Percentiles rank a stretch among this genome's conserved stretches.
Evolutionary conservation across 2,888 invertebrate species (phyloP).

Genomic region (Odontomyia ornata): DNA sequence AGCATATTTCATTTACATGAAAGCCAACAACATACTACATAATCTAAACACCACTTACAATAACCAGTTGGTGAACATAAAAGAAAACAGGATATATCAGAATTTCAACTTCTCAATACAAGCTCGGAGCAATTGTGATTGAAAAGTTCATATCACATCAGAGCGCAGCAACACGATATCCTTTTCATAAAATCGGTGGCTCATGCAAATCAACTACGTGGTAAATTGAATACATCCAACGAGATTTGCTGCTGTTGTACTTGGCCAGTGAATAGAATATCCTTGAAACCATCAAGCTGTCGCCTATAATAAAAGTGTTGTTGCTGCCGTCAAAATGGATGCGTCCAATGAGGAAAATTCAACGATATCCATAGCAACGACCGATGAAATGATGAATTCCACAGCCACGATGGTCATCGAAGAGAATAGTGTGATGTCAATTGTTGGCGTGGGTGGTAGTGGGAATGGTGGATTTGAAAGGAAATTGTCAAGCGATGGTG

Average conservation of each 20-base stretch:
- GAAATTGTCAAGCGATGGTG: constrained; percentile 61
- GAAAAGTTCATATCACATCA: too few species aligned
- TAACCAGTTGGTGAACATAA: too few species aligned
- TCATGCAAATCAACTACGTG: not conserved
- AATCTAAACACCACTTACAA: too few species aligned
- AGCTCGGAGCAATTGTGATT: too few species aligned
- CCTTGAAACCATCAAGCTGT: constrained; percentile 25
- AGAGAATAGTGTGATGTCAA: constrained; percentile 8
- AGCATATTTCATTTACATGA: too few species aligned
- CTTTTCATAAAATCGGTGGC: too few species aligned
- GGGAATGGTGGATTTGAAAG: constrained; percentile 25
- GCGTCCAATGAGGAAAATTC: constrained; percentile 36
- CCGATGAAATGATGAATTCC: not conserved
- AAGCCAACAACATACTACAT: too few species aligned
- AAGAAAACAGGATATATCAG: too few species aligned
- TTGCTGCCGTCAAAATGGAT: constrained; percentile 26
- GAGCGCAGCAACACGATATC: too few species aligned
- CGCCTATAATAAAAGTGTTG: constrained; percentile 6
- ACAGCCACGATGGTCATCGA: constrained; percentile 23
- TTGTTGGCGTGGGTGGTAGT: not conserved
- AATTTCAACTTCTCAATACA: too few species aligned
- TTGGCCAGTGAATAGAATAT: not conserved
- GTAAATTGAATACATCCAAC: constrained; percentile 26
- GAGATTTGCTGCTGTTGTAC: too few species aligned
- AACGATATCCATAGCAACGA: constrained; percentile 21